Evolutionary conservation across 2,113 vertebrate species (phyloP), one percentile per base, ranked within the genome.

Genomic region (Saguinus midas): DNA sequence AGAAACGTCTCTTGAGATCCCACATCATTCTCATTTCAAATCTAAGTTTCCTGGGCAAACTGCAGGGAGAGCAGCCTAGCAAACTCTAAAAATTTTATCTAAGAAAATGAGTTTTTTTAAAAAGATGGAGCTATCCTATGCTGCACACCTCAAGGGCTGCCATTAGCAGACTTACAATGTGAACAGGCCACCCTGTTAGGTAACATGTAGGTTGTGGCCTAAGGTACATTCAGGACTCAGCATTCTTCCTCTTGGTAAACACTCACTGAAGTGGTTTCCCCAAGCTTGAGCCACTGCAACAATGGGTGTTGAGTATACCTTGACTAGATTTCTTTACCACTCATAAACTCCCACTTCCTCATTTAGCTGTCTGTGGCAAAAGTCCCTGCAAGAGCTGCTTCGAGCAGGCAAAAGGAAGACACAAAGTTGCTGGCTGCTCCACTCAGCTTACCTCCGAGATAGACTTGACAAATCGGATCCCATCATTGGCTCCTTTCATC

Each of bases 401-500:
- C 2, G 76, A 43, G 55, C 52, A 3, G 29, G 48, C 3, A 85
- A 84, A 8, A 87, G 72, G 58, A 10, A 61, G 93, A 32, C 8
- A 4, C 6, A 3, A 8, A 27, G 23, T 25, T 84, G n/a, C 35
- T 75, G 87, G 35, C 16, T 16, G 32, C 32, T 35, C 13, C 2
- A 0, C 61, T 25, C 68, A 0, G 90, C 98, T 98, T 98, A 99
- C 99, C 99, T 99, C 99, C 0, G 99, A 98, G 98, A 99, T 99
- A 87, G 99, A 99, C 95, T 99, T 99, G 97, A 99, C 99, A 68
- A 99, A 99, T 96, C 99, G 99, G 97, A 99, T 99, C 97, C 99
- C 99, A 91, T 99, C 99, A 64, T 99, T 99, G 98, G 99, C 99
- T 97, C 99, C 99, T 98, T 99, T 99, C 96, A 99, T 98, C 98